phyloP scores from a whole-genome alignment of 2,888 invertebrate genomes.

The Nycteola revayana region DNA sequence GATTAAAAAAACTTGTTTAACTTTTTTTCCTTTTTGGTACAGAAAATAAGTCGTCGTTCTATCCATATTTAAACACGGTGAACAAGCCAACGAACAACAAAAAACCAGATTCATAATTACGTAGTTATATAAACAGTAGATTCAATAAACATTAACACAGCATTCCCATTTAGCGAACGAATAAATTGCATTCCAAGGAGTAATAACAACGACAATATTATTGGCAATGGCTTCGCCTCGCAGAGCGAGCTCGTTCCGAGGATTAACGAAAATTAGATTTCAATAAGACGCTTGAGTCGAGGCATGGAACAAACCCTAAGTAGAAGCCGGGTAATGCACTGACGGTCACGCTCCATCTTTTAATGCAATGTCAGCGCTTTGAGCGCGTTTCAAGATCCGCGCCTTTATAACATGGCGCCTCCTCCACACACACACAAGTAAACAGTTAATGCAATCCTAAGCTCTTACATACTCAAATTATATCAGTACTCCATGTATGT shows the following conservation, averaged over 20 bases:
- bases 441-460: constrained; percentile 23
- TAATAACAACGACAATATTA: constrained; percentile 60
- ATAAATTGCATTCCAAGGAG: constrained; percentile 44
- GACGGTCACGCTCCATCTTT: constrained; percentile 70
- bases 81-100: too few species aligned
- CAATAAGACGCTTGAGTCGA: constrained; percentile 76
- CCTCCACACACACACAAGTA: too few species aligned
- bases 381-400: constrained; percentile 20
- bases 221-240: constrained; percentile 53
- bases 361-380: constrained; percentile 65
- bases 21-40: too few species aligned
- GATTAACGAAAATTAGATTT: constrained; percentile 81
- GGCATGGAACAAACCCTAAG: constrained; percentile 66
- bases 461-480: constrained; percentile 27
- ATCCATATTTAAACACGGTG: too few species aligned
- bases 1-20: too few species aligned
- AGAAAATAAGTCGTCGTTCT: too few species aligned
- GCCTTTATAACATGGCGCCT: constrained; percentile 10
- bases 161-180: constrained; percentile 32
- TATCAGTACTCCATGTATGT: constrained; percentile 14
- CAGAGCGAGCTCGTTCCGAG: constrained; percentile 55
- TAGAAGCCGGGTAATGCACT: constrained; percentile 63
- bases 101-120: too few species aligned
- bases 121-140: too few species aligned
- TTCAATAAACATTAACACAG: constrained; percentile 29